phyloP scores from a whole-genome alignment of 2,797 vertebrate species.

The Scomberomorus guttatus region DNA sequence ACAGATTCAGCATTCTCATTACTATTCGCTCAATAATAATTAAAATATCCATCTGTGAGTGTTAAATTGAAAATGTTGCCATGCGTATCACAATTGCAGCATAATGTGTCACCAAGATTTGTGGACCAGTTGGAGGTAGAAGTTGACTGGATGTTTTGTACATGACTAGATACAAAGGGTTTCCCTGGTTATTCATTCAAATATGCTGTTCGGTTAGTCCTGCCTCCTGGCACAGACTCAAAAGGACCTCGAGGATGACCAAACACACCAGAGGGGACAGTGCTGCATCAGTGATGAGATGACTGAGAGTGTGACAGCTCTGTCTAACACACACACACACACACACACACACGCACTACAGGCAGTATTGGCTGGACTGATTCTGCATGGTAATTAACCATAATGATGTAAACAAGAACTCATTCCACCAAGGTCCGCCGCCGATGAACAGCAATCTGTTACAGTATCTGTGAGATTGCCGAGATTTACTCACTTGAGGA shows the following conservation, averaged over 20 bases:
- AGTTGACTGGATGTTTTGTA: slow-evolving; percentile 33
- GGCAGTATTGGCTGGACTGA: slow-evolving; percentile 62
- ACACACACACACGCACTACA: neutral
- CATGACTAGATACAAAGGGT: slow-evolving; percentile 27
- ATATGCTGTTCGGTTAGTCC: slow-evolving; percentile 29
- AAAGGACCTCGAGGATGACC: slow-evolving; percentile 39
- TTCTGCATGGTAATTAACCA: slow-evolving; percentile 82
- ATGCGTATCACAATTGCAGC: slow-evolving; percentile 66
- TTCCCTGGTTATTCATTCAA: slow-evolving; percentile 45
- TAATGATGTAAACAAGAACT: slow-evolving; percentile 86
- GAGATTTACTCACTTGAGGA: slow-evolving; percentile 53
- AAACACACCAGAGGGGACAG: slow-evolving; percentile 40
- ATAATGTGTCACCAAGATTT: slow-evolving; percentile 51
- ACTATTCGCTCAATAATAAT: slow-evolving; percentile 80
- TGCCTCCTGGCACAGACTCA: slow-evolving; percentile 24
- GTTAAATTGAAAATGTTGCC: slow-evolving; percentile 80
- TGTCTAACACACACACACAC: slow-evolving; percentile 49
- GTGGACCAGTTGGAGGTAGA: slow-evolving; percentile 40
- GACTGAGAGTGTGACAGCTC: slow-evolving; percentile 55
- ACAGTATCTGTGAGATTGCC: slow-evolving; percentile 71
- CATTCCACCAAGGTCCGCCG: slow-evolving; percentile 69
- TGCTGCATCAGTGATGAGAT: slow-evolving; percentile 67
- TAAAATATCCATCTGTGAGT: slow-evolving; percentile 81
- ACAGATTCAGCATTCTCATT: slow-evolving; percentile 70
- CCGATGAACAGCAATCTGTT: slow-evolving; percentile 80